Evolutionary conservation across 2,888 invertebrate species (phyloP), one percentile per base, ranked within the genome.

Genomic region (Bugula neritina): DNA sequence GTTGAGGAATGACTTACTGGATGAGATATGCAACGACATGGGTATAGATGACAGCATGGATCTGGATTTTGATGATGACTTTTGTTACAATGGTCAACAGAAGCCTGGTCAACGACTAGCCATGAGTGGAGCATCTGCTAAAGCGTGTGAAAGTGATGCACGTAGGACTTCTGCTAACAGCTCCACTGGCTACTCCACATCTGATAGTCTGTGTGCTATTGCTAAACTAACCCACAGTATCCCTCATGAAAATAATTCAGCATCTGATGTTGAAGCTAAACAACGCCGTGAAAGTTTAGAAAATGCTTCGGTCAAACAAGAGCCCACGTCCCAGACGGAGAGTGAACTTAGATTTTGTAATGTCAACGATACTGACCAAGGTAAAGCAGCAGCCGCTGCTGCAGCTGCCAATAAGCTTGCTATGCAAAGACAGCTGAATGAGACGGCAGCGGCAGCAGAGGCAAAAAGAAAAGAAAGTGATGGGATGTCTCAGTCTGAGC

Each of bases 41-140:
- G 82, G 82, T 1, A 82, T 83, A 78, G 81, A 83, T 74, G 83
- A 83, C 73, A 80, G 81, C 23, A 82, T 82, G 78, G 83, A 83
- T 73, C 75, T 83, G 69, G 83, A 83, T 75, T 79, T 83, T 75
- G 80, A 82, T 55, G 82, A 83, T 35, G 43, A 43, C 43, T 74
- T 77, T 58, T 63, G 63, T 27, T 34, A 35, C 35, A 23, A 29
- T 5, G 31, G 71, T 27, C 63, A 63, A 31, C 54, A 52, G 54
- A n/a, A 31, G 23, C 34, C 63, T n/a, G 63, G 70, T 3, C n/a
- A 17, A 10, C 35, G n/a, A 52, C 35, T 13, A 13, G 31, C 10
- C 27, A 3, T 10, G 3, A n/a, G 23, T 2, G 10, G 52, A 13
- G n/a, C 13, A 5, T 31, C 52, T 25, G 2, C 54, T 10, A 43